Evolutionary conservation across 2,888 invertebrate species (phyloP).

Genomic region (Harpalus rufipes): DNA sequence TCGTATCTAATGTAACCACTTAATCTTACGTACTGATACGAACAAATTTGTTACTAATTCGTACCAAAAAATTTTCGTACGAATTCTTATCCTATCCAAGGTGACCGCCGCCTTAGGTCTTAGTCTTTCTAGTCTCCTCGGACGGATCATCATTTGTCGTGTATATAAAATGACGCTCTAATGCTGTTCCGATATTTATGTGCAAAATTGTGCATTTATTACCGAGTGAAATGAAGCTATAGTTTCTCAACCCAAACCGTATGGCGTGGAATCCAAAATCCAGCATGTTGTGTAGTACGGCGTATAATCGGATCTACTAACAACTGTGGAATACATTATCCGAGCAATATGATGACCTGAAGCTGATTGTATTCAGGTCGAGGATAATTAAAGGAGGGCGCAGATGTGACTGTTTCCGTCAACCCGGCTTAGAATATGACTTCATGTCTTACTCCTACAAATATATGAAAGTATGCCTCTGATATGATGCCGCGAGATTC

Average conservation of each 20-base stretch:
- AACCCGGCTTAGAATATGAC: too few species aligned
- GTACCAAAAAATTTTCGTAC: too few species aligned
- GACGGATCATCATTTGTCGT: not conserved
- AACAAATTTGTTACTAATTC: too few species aligned
- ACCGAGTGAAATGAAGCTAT: not conserved
- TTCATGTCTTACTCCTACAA: too few species aligned
- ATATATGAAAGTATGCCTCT: too few species aligned
- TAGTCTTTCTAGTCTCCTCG: too few species aligned
- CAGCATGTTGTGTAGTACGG: not conserved
- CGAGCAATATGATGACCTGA: slow-evolving; percentile 21
- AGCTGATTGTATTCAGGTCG: not conserved
- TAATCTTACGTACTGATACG: too few species aligned
- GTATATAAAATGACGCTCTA: not conserved
- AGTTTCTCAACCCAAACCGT: not conserved
- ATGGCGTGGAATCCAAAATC: not conserved
- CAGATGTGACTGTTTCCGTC: too few species aligned
- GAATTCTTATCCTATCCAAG: too few species aligned
- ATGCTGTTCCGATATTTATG: not conserved
- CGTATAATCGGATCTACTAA: slow-evolving; percentile 18
- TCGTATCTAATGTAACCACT: too few species aligned
- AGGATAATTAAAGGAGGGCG: not conserved
- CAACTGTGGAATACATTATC: not conserved
- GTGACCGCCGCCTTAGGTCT: too few species aligned
- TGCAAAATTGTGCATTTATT: not conserved
- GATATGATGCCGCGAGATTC: too few species aligned